These are phyloP conservation scores for Trachelus troglodyta DNA, from an alignment of 2,888 invertebrate species.

Conservation along the genomic window DNA sequence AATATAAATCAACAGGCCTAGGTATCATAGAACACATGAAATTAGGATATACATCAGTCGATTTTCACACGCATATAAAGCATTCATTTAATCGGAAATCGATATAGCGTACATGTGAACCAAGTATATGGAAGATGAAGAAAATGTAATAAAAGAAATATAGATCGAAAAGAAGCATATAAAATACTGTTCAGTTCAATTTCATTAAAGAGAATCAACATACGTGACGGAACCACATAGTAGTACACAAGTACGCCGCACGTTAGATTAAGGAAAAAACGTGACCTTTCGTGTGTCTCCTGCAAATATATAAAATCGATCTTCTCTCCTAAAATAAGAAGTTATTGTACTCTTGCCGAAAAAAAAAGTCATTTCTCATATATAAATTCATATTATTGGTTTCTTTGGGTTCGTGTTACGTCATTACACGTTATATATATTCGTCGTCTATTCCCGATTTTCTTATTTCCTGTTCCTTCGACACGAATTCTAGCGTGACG, in stretches of 20 bases:
- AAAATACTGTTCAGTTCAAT: not conserved
- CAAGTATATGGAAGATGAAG: not conserved
- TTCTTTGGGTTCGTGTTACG: not conserved
- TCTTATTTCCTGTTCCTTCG: too few species aligned
- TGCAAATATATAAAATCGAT: not conserved
- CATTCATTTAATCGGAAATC: not conserved
- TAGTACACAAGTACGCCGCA: not conserved
- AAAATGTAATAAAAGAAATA: not conserved
- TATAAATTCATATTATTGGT: not conserved
- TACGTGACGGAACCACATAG: not conserved
- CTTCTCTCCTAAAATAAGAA: not conserved
- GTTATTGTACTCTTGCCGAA: not conserved
- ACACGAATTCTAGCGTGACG: too few species aligned
- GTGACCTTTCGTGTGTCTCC: not conserved
- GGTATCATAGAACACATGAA: not conserved
- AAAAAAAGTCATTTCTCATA: not conserved
- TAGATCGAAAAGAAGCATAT: not conserved
- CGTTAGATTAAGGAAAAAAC: not conserved
- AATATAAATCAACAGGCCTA: not conserved
- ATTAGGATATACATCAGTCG: not conserved
- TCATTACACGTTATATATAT: not conserved
- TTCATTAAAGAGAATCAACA: not conserved
- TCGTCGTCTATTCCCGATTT: too few species aligned
- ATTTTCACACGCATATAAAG: not conserved
- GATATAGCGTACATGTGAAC: not conserved